A percentile compares a stretch with the other conserved stretches of the same genome.
Evolutionary conservation across 2,888 invertebrate species (phyloP).

Genomic region (Entomobrya multifasciata): DNA sequence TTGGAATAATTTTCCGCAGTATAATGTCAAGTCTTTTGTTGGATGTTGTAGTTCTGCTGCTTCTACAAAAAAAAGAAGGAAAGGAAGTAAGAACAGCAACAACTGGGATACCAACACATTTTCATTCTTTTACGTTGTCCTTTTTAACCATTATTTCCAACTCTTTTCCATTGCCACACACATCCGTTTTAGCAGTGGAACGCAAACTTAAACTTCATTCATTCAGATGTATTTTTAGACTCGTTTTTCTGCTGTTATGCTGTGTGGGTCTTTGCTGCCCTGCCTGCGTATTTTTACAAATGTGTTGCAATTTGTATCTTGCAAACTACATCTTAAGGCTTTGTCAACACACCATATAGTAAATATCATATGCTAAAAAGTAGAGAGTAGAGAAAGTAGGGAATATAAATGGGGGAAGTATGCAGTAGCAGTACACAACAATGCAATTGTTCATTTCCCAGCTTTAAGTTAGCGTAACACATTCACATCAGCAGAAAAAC

Average conservation of each 20-base stretch:
- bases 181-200: neutral
- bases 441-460: slow-evolving; percentile 18
- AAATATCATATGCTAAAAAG: slow-evolving; percentile 18
- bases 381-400: neutral
- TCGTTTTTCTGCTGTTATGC: neutral
- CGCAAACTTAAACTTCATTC: slow-evolving; percentile 28
- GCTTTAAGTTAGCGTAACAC: slow-evolving; percentile 31
- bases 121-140: slow-evolving; percentile 20
- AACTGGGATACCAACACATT: slow-evolving; percentile 30
- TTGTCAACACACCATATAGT: slow-evolving; percentile 46
- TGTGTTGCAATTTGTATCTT: slow-evolving; percentile 60
- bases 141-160: neutral
- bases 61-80: neutral
- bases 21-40: too few relatives aligned
- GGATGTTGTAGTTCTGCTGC: neutral
- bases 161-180: neutral
- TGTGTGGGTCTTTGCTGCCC: neutral
- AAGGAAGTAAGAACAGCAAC: slow-evolving; percentile 5
- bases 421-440: slow-evolving; percentile 4
- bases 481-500: slow-evolving; percentile 39
- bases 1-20: slow-evolving; percentile 37
- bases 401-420: neutral
- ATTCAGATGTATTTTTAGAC: neutral
- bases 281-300: slow-evolving; percentile 43
- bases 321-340: slow-evolving; percentile 55